Evolutionary conservation across 2,797 vertebrate species (phyloP).

Genomic region (Hemitrygon akajei): DNA sequence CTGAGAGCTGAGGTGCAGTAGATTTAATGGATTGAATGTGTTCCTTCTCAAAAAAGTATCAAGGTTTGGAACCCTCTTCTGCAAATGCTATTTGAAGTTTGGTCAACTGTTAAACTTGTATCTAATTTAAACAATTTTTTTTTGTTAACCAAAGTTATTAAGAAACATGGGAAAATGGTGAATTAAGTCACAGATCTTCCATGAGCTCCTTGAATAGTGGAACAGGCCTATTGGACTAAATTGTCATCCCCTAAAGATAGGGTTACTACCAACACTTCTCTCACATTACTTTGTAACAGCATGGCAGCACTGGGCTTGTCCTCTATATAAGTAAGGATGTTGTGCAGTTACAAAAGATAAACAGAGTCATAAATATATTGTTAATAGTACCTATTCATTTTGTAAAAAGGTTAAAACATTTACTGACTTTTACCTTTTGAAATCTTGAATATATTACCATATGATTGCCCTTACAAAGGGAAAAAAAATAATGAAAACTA

Average conservation of each 20-base stretch:
- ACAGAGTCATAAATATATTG: not conserved
- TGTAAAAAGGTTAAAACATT: not conserved
- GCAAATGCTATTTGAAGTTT: no score
- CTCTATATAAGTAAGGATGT: not conserved
- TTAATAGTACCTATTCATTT: not conserved
- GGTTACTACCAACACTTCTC: not conserved
- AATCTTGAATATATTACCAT: conserved; percentile 24
- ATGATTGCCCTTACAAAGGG: not conserved
- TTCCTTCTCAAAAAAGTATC: no score
- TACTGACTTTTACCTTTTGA: not conserved
- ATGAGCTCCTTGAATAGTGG: no score
- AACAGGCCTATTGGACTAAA: no score
- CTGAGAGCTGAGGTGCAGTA: no score
- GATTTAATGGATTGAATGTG: no score
- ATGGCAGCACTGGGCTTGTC: not conserved
- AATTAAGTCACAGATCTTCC: no score
- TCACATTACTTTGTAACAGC: not conserved
- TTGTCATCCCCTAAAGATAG: not conserved
- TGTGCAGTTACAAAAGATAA: not conserved
- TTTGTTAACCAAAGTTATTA: no score
- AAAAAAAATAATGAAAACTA: not conserved
- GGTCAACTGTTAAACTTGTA: no score
- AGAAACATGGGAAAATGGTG: no score
- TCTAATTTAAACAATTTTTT: no score
- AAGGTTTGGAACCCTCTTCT: no score